A percentile compares a stretch with the other conserved stretches of the same genome.
Conservation (phyloP, 2,797 vertebrate species). For the Mastacembelus armatus region DNA sequence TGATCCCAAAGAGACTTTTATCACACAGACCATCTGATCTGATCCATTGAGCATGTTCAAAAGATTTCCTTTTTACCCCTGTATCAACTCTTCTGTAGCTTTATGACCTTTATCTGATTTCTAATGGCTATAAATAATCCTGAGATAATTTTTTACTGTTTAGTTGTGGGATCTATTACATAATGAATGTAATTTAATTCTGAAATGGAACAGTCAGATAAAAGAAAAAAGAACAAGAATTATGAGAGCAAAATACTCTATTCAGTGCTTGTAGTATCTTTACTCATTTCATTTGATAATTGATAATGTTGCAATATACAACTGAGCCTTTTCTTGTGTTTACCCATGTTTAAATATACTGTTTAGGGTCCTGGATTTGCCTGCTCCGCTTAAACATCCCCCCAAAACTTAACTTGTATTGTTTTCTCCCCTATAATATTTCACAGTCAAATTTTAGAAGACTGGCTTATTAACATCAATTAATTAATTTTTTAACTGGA, state of each 20-base stretch:
- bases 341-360: not conserved
- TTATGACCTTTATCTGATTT: not conserved
- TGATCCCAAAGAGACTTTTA: slow-evolving; percentile 39
- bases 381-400: no score
- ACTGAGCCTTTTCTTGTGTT: not conserved
- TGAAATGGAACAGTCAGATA: not conserved
- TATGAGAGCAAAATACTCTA: not conserved
- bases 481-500: no score
- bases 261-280: not conserved
- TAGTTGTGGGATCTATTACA: no score
- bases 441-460: no score
- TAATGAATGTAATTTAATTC: not conserved
- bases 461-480: no score
- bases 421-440: no score
- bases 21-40: slow-evolving; percentile 10
- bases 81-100: not conserved
- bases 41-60: slow-evolving; percentile 15
- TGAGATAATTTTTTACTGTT: no score
- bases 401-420: no score
- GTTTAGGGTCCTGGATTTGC: no score
- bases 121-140: no score
- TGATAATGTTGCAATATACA: not conserved
- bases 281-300: not conserved
- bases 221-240: not conserved
- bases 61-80: not conserved